Evolutionary conservation across 53 echinoderm and acorn worm genomes (phyloP).

Genomic region (Actinopyga echinites): DNA sequence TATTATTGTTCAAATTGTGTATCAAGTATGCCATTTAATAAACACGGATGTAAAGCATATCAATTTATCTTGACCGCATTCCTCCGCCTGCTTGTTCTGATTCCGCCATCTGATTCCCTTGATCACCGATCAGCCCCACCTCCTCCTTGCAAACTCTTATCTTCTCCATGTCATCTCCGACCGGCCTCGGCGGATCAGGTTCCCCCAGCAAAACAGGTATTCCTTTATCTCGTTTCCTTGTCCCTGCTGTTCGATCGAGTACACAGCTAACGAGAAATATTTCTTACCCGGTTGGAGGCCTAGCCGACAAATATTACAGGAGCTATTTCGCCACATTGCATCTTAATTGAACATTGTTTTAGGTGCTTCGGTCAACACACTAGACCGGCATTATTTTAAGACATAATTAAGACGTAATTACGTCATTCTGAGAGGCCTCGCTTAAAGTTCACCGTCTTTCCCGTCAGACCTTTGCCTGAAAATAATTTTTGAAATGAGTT

Average conservation of each 20-base stretch:
- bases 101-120: slow-evolving; percentile 29
- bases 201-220: slow-evolving; percentile 21
- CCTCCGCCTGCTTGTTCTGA: not conserved
- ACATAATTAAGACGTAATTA: slow-evolving; percentile 19
- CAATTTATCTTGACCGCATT: slow-evolving; percentile 48
- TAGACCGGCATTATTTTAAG: slow-evolving; percentile 13
- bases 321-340: not conserved
- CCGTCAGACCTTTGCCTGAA: too few species aligned
- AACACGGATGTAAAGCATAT: slow-evolving; percentile 30
- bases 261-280: slow-evolving; percentile 23
- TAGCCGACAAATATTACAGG: slow-evolving; percentile 14
- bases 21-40: slow-evolving; percentile 41
- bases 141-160: not conserved
- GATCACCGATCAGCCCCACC: slow-evolving; percentile 35
- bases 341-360: slow-evolving; percentile 39
- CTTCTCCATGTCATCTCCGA: slow-evolving; percentile 28
- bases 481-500: slow-evolving; percentile 1
- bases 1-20: slow-evolving; percentile 30
- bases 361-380: slow-evolving; percentile 40
- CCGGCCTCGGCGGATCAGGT: slow-evolving; percentile 32
- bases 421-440: not conserved
- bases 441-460: not conserved
- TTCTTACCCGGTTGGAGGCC: slow-evolving; percentile 6
- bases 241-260: slow-evolving; percentile 35
- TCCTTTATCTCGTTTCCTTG: not conserved